Base-by-base conservation (phyloP, 37 sponge, comb jelly and placozoan genomes). In the Spongia lamella region DNA sequence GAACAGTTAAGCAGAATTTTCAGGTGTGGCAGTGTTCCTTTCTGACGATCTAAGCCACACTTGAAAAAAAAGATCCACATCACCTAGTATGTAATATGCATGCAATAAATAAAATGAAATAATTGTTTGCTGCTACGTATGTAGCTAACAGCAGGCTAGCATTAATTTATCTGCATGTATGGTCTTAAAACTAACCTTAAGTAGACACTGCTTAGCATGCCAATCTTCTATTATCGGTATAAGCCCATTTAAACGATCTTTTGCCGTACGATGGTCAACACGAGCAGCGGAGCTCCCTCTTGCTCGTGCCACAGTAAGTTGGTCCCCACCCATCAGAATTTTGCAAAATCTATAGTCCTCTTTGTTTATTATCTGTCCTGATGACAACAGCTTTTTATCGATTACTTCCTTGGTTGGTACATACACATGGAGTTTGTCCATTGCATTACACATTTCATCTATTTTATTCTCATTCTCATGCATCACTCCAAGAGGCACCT, bases 401-500 rank as follows among this genome's bases (percentile, higher is more conserved):
- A n/a, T 33, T 3, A 32, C 36, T 3, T 4, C 27, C 5, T 2
- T 63, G 26, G 21, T 20, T 3, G 72, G 72, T 4, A 70, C 66
- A 63, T 63, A 63, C 66, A 4, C 2, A 21, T 63, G 66, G 2
- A 63, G 66, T 63, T 30, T 32, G 3, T 63, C 66, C 66, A 63
- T 63, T 26, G 31, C 31, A n/a, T 25, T 21, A 34, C 66, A 63
- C 66, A 63, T 63, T 6, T 63, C 66, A 63, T 63, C 66, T 11
- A 63, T n/a, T 7, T 63, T 63, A 25, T 63, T 63, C 6, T 63
- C 66, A 6, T 6, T 63, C 25, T 63, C 33, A n/a, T 32, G 27
- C 33, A 26, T n/a, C 2, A 63, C 36, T 29, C 66, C 66, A 63
- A 63, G 66, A n/a, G 66, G 66, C 14, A 61, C 63, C 63, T 61